Percentiles rank a stretch among this genome's conserved stretches.
Evolutionary conservation across 1,140 invertebrate species (phyloP).

Genomic region (Nephila pilipes): DNA sequence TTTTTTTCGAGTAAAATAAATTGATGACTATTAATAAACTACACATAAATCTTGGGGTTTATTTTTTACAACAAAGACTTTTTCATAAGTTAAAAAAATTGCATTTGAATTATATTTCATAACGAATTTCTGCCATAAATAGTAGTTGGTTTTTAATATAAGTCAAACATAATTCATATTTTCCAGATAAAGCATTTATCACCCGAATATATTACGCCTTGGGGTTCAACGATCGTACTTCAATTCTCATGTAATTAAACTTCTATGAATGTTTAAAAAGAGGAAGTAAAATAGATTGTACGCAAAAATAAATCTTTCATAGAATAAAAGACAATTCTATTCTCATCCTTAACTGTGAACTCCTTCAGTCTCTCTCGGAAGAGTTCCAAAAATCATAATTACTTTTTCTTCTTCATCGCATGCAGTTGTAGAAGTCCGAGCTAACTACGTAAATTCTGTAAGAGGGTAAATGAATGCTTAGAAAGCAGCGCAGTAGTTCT

Average conservation of each 20-base stretch:
- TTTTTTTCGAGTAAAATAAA: too few relatives aligned
- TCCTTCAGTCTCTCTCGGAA: background rate
- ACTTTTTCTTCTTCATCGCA: background rate
- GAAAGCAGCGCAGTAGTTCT: background rate
- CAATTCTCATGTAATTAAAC: background rate
- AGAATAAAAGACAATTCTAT: slow-evolving; percentile 29
- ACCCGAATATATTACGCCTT: background rate
- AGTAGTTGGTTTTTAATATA: background rate
- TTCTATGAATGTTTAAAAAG: slow-evolving; percentile 11
- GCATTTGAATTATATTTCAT: background rate
- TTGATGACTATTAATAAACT: too few relatives aligned
- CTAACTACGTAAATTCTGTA: background rate
- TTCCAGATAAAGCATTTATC: background rate
- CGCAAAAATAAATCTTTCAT: slow-evolving; percentile 20
- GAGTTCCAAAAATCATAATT: slow-evolving; percentile 35
- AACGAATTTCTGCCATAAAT: background rate
- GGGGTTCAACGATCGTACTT: background rate
- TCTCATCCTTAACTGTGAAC: background rate
- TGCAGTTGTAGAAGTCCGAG: background rate
- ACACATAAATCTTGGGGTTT: too few relatives aligned
- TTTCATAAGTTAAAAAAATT: too few relatives aligned
- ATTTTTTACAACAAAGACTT: too few relatives aligned
- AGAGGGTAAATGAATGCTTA: background rate
- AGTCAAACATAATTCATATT: background rate
- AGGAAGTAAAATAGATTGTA: background rate